Evolutionary conservation across 2,888 invertebrate species (phyloP), one percentile per base, ranked within the genome.

Genomic region (Formica aserva): DNA sequence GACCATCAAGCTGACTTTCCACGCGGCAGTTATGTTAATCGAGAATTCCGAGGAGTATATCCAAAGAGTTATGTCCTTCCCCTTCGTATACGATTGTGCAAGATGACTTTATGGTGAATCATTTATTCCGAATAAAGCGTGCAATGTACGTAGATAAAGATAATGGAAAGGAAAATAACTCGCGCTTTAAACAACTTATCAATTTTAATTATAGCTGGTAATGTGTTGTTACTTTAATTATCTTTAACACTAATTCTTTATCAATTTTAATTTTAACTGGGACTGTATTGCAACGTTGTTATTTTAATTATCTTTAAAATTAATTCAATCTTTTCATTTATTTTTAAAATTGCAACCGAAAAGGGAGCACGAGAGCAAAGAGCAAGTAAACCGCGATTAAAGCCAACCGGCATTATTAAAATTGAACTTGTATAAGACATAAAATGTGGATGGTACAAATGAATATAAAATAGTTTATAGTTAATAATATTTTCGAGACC

Each of bases 81-180:
- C 52, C 48, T 41, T 83, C 72, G 41, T 15, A 60, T 60, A 26
- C 83, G 80, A 86, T 83, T 84, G 76, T 83, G 85, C 77, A 78
- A 78, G 57, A 29, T 9, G 22, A 45, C 26, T 77, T 63, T 72
- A 83, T 66, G 65, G 71, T 62, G 83, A 74, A 35, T 84, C 77
- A 86, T 84, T 71, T 74, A 63, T 52, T 75, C 66, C 69, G 66
- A 85, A 78, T 82, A 35, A 85, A 38, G 32, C 76, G 32, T 52
- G 41, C 72, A 77, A 77, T 8, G 15, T 83, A 82, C 66, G 71
- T 45, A 35, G 32, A 35, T 6, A 35, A 35, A 71, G 32, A 45
- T 45, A 45, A 77, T 26, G 8, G n/a, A 66, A 41, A 32, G 9
- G 8, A 57, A 22, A 71, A 57, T 55, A 67, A 77, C 35, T 55